These are phyloP conservation scores for Abrostola triplasia DNA, from an alignment of 2,888 invertebrate species.

Conservation along the genomic window DNA sequence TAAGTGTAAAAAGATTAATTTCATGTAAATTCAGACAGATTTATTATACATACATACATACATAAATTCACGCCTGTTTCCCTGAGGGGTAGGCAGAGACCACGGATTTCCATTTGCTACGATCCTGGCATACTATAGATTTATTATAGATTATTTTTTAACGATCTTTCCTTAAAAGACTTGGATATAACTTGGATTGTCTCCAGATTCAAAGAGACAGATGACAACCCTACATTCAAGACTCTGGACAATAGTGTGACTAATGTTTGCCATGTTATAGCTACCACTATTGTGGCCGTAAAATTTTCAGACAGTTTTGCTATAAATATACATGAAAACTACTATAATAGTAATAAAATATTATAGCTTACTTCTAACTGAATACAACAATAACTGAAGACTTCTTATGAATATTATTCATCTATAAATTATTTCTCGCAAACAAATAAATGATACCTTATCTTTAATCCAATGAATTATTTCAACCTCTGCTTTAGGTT, in stretches of 20 bases:
- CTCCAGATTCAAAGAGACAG: conserved; percentile 45
- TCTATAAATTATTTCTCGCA: too few species aligned
- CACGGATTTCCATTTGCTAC: too few species aligned
- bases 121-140: too few species aligned
- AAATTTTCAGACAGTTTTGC: conserved; percentile 46
- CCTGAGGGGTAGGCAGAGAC: too few species aligned
- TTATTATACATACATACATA: too few species aligned
- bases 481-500: not conserved
- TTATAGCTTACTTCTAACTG: conserved; percentile 31
- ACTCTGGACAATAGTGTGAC: conserved; percentile 48
- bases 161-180: conserved; percentile 24
- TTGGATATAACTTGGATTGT: conserved; percentile 34
- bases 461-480: not conserved
- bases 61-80: too few species aligned
- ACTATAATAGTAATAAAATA: conserved; percentile 38
- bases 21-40: conserved; percentile 10
- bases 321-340: conserved; percentile 46
- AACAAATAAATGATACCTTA: not conserved
- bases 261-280: conserved; percentile 47
- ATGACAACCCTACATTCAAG: conserved; percentile 48
- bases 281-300: conserved; percentile 39
- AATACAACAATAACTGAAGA: conserved; percentile 17
- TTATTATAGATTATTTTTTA: conserved; percentile 39
- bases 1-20: not conserved
- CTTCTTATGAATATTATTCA: too few species aligned